Evolutionary conservation across 2,888 invertebrate genomes (phyloP), one percentile per base, ranked within the genome.

Genomic region (Proisotoma minuta): DNA sequence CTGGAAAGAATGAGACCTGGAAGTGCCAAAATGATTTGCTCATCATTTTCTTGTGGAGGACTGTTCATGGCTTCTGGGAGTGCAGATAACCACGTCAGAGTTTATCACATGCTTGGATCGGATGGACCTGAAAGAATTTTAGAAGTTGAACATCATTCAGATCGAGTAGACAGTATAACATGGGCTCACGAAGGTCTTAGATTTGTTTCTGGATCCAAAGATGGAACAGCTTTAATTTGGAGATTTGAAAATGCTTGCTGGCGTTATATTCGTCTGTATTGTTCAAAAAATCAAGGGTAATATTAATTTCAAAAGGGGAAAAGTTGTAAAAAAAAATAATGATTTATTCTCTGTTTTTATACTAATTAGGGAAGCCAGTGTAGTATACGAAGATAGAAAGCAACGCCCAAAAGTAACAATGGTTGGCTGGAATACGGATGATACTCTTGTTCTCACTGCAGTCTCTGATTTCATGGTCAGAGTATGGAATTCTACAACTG

Each of bases 171-270:
- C 81, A 93, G 93, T 59, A 88, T 99, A 57, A 89, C 92, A 75
- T 99, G 98, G 91, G 89, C 94, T 43, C 92, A 95, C 78, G 81
- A 82, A 47, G 90, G 91, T 0, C 82, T 94, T 58, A 83, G 87
- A 66, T 96, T 99, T 78, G 86, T 96, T 63, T 95, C 93, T 20
- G 98, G 97, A 10, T 91, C 92, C 75, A 93, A 93, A 77, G 98
- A 98, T 81, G 98, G 98, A 20, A 89, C 88, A 1, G 96, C 96
- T 0, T 87, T 91, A 69, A 85, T 98, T 60, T 98, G 97, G 96
- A 84, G 87, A 71, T 90, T 91, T 77, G 88, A 91, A 78, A 84
- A 89, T 66, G 91, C 92, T 72, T 88, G 91, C 75, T 98, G 97
- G 97, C 83, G 87, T 50, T 88, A 85, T 73, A 81, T 84, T 40